Evolutionary conservation across 2,888 invertebrate genomes (phyloP).

Genomic region (Coenonympha arcania): DNA sequence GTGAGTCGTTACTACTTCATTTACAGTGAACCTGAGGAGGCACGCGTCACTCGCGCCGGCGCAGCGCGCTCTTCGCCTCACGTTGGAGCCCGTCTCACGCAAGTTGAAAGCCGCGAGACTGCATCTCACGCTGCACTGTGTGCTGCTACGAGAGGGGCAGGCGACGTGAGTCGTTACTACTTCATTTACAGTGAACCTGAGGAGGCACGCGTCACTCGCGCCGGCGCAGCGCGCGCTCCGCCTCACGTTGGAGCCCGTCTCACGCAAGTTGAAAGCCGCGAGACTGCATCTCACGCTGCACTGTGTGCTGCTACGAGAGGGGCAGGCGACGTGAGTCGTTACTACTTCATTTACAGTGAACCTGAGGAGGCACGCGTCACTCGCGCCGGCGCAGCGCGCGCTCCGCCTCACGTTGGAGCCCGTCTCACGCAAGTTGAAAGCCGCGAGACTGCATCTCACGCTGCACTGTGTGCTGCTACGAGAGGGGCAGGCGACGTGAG

Average conservation of each 20-base stretch:
- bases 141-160: slow-evolving; percentile 93
- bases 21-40: slow-evolving; percentile 94
- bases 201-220: slow-evolving; percentile 89
- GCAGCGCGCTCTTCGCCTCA: slow-evolving; percentile 84
- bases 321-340: slow-evolving; percentile 92
- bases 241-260: slow-evolving; percentile 85
- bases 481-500: slow-evolving; percentile 98
- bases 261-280: slow-evolving; percentile 82
- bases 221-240: slow-evolving; percentile 88
- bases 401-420: slow-evolving; percentile 86
- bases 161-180: slow-evolving; percentile 84
- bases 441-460: slow-evolving; percentile 89
- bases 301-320: slow-evolving; percentile 92
- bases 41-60: slow-evolving; percentile 92
- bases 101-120: slow-evolving; percentile 83
- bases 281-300: slow-evolving; percentile 90
- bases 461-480: slow-evolving; percentile 92
- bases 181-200: slow-evolving; percentile 93
- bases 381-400: slow-evolving; percentile 88
- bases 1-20: slow-evolving; percentile 75
- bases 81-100: slow-evolving; percentile 85
- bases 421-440: slow-evolving; percentile 80
- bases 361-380: slow-evolving; percentile 92
- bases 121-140: slow-evolving; percentile 92
- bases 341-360: slow-evolving; percentile 79